phyloP scores from a whole-genome alignment of 2,113 vertebrate genomes.

The Ivindomyrus marchei region DNA sequence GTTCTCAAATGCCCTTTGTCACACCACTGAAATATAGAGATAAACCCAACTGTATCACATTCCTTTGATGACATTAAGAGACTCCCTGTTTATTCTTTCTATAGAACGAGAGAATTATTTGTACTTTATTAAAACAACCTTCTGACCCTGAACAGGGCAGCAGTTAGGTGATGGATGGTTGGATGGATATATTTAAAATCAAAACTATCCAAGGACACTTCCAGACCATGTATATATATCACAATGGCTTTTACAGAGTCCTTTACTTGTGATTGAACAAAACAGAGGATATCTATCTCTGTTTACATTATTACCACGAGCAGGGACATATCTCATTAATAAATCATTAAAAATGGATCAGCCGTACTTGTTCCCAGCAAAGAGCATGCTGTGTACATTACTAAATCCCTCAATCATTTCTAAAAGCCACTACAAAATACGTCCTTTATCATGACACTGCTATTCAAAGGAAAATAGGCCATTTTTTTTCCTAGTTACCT shows the following conservation, averaged over 20 bases:
- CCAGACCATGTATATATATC: neutral
- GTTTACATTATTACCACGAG: neutral
- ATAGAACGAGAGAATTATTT: neutral
- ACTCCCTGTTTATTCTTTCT: neutral
- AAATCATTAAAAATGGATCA: conserved; percentile 12
- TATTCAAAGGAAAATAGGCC: neutral
- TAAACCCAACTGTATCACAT: neutral
- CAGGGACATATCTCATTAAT: neutral
- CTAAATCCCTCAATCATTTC: neutral
- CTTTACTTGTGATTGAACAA: neutral
- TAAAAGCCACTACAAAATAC: conserved; percentile 8
- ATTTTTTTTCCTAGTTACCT: neutral
- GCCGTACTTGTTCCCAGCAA: neutral
- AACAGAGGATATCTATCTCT: neutral
- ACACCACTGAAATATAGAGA: neutral
- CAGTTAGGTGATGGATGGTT: neutral
- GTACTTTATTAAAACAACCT: neutral
- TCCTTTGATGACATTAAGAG: neutral
- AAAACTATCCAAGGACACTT: neutral
- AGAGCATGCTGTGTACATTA: neutral
- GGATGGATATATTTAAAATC: neutral
- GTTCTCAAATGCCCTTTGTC: neutral
- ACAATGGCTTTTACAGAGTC: neutral
- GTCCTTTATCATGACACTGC: neutral
- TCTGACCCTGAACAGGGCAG: neutral